These are phyloP conservation scores for Argyra leucocephala DNA, from an alignment of 2,888 invertebrate genomes.

Conservation along the genomic window DNA sequence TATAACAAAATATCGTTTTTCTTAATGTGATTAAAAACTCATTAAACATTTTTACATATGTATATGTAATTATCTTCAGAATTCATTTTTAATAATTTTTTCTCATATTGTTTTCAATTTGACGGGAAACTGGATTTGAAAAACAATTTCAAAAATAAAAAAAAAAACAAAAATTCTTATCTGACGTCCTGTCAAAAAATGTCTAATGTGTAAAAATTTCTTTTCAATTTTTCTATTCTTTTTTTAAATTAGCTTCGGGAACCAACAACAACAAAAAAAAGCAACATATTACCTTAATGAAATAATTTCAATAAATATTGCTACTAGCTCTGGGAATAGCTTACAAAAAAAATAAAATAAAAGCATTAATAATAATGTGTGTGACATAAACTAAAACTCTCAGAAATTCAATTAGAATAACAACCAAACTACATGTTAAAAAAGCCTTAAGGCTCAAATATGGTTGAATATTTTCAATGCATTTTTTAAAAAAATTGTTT, in stretches of 20 bases:
- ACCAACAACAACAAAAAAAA: too few relatives aligned
- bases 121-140: too few relatives aligned
- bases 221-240: background rate
- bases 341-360: background rate
- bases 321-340: background rate
- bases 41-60: background rate
- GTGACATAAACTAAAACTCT: background rate
- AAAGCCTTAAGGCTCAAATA: background rate
- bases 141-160: too few relatives aligned
- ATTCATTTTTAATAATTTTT: background rate
- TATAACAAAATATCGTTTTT: too few relatives aligned
- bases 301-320: background rate
- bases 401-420: background rate
- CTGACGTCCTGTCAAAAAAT: constrained; percentile 2
- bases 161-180: too few relatives aligned
- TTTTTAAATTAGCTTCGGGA: too few relatives aligned
- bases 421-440: background rate
- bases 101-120: too few relatives aligned
- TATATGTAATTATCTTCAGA: background rate
- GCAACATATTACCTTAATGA: background rate
- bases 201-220: background rate
- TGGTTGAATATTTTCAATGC: background rate
- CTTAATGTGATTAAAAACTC: background rate
- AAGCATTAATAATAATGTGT: background rate
- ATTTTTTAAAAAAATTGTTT: background rate